These are phyloP conservation scores for Rostratula benghalensis DNA, from an alignment of 2,113 vertebrate species.

Conservation along the genomic window DNA sequence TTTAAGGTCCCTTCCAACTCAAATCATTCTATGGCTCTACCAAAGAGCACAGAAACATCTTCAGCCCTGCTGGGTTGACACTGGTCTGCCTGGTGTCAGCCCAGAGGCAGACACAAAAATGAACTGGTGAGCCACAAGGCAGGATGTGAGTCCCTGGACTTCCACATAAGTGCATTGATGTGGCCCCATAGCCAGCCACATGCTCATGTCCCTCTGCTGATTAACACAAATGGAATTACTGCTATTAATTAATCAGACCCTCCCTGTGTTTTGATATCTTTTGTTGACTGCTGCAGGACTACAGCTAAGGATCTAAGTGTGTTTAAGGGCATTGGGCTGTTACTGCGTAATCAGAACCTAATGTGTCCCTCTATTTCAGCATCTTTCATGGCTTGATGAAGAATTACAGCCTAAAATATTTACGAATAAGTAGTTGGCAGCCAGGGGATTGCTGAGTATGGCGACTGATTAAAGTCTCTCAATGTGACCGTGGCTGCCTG, in stretches of 20 bases:
- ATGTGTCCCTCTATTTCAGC: neutral
- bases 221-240: neutral
- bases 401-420: neutral
- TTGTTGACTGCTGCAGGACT: too few species aligned
- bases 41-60: neutral
- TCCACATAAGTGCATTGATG: neutral
- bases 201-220: rapidly evolving
- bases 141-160: neutral
- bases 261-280: neutral
- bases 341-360: too few species aligned
- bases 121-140: rapidly evolving
- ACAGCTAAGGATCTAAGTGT: rapidly evolving
- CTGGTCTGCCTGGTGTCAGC: neutral
- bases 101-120: neutral
- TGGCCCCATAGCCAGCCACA: rapidly evolving
- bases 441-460: neutral
- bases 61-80: neutral
- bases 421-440: neutral
- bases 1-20: too few species aligned
- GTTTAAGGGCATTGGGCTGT: neutral
- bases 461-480: neutral
- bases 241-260: neutral
- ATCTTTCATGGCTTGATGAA: neutral
- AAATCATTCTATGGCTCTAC: too few species aligned
- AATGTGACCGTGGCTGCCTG: neutral